Base-by-base conservation (phyloP, 2,888 invertebrate genomes). In the Hypomecis atomaria region DNA sequence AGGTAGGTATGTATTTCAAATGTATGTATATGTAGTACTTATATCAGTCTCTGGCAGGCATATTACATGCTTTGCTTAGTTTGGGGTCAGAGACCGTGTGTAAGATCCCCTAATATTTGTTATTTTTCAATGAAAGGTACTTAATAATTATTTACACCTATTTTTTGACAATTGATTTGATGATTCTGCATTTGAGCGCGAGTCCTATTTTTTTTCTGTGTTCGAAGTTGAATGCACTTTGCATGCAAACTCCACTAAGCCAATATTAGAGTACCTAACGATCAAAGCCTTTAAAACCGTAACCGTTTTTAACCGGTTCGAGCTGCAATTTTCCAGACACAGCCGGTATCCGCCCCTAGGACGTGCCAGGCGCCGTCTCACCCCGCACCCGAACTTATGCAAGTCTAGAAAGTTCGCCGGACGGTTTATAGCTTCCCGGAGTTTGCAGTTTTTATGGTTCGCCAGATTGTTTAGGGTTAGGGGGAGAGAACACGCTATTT, bases 321-420 rank as follows among this genome's bases (percentile, higher is more conserved):
- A 69, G 59, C 70, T 62, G 61, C 73, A 71, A 68, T 72, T 73
- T 70, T 70, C 75, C 70, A 75, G 73, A 66, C 55, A 54, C 66
- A 62, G 63, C 40, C 62, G 59, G 33, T 54, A 7, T 1, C 54
- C 54, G 11, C 70, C 73, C 70, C 59, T 62, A 53, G 40, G 58
- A 71, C 78, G 85, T 87, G 76, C 87, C 87, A 82, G 86, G 83
- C 82, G 78, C 76, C 72, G 67, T 66, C 59, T 59, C 69, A 71
- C 76, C 77, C 84, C 62, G 75, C 80, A 78, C 73, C 78, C 77
- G 81, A 80, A 83, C 79, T 84, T 86, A 80, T 86, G 80, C 83
- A 84, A 80, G 66, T 57, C 62, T 59, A 38, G 50, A 59, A 62
- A 66, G 49, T 56, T 74, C 67, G 62, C 71, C 73, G 72, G 73